Conservation (phyloP, 2,797 vertebrate genomes). For the Apodemus agrarius region DNA sequence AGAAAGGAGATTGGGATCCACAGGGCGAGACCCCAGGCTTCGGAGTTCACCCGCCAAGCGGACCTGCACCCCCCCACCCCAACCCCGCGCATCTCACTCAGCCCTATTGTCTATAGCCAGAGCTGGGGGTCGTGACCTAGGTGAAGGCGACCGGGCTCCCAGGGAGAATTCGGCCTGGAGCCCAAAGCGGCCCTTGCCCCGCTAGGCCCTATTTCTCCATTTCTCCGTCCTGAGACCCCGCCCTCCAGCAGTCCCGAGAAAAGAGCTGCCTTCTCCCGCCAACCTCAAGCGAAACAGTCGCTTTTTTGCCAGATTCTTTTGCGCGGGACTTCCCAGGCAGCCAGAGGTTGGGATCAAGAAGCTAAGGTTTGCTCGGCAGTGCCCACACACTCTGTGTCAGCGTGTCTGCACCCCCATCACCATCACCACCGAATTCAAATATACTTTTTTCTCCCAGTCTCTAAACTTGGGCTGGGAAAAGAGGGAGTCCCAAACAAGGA, state of each 20-base stretch:
- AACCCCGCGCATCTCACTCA: background rate
- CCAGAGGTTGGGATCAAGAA: background rate
- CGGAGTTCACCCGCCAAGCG: slow-evolving; percentile 35
- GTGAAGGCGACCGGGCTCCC: slow-evolving; percentile 69
- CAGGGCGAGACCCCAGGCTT: background rate
- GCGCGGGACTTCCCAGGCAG: background rate
- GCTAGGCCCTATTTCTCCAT: background rate
- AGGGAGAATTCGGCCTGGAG: slow-evolving; percentile 51
- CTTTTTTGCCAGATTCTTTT: background rate
- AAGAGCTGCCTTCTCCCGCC: background rate
- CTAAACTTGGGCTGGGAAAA: background rate
- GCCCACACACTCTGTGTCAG: background rate
- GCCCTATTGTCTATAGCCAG: slow-evolving; percentile 79
- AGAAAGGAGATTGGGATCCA: background rate
- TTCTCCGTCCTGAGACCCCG: background rate
- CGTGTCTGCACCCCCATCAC: background rate
- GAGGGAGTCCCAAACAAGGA: background rate
- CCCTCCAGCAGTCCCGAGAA: background rate
- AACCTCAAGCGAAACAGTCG: background rate
- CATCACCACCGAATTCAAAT: slow-evolving; percentile 44
- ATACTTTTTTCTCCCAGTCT: background rate
- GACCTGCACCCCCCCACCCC: background rate
- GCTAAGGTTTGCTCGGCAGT: background rate
- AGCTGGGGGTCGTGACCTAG: slow-evolving; percentile 85
- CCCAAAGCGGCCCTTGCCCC: background rate